Base-by-base conservation (phyloP, 2,888 invertebrate species). In the Tetranychus piercei region DNA sequence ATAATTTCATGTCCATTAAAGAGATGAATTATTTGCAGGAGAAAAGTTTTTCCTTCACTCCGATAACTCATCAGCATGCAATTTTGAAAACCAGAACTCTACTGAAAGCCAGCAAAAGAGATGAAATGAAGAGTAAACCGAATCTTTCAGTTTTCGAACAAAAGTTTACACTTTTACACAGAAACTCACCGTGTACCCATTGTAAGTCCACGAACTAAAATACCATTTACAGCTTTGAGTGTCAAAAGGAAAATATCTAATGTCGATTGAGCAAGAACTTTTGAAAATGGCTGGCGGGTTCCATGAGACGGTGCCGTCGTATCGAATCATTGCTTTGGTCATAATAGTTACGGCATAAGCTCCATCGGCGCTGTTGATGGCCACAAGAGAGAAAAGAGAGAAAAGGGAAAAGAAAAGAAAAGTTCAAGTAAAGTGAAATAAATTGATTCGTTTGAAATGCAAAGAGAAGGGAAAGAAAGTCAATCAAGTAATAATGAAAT, bases 231-330 rank as follows among this genome's bases (percentile, higher is more conserved):
- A 91, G 76, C 90, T 90, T 82, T 91, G 91, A 82, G 90, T 89
- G 83, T 90, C 90, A 83, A 90, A 90, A 44, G 90, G 90, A 82
- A 90, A 90, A 83, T 90, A 90, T 83, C 90, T 90, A 77, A 90
- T 90, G 84, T 90, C 89, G 81, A 90, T 90, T 84, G 90, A 89
- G 82, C 90, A 90, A 80, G 90, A 90, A 82, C 91, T 91, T 85
- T 92, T 94, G 85, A 92, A 92, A 81, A 93, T 92, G 79, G 92
- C 92, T 65, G 93, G 93, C 75, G 93, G 93, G 81, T 91, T 90
- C 91, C 92, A 92, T 80, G 90, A 89, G 74, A 92, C 91, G 79
- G 88, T 87, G 75, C 92, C 92, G 66, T 80, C 79, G 75, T 79
- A 78, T 65, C 81, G 80, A 9, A 83, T 79, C 76, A 82, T 83